Percentiles rank a stretch among this genome's conserved stretches.
phyloP scores from a whole-genome alignment of 2,888 invertebrate genomes.

The Harpalus rubripes region DNA sequence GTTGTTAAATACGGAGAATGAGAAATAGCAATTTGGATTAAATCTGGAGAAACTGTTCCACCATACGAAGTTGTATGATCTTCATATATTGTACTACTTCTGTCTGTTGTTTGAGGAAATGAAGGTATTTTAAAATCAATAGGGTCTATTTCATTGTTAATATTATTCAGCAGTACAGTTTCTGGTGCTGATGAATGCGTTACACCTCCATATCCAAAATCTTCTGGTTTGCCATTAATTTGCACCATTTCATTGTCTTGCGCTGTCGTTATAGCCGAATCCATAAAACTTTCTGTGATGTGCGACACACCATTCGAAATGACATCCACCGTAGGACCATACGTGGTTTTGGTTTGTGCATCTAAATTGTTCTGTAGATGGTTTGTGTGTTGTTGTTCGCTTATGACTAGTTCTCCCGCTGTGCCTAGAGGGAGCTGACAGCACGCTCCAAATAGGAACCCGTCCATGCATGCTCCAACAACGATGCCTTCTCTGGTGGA shows the following conservation, averaged over 20 bases:
- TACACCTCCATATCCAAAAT: conserved; percentile 74
- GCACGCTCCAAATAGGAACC: conserved; percentile 94
- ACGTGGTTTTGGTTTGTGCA: conserved; percentile 51
- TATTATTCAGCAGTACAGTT: conserved; percentile 81
- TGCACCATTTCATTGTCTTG: conserved; percentile 75
- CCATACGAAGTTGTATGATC: conserved; percentile 71
- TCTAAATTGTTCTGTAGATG: conserved; percentile 70
- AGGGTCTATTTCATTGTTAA: conserved; percentile 77
- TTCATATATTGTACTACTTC: conserved; percentile 66
- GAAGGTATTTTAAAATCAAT: conserved; percentile 73
- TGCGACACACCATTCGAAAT: conserved; percentile 81
- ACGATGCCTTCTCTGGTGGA: conserved; percentile 88
- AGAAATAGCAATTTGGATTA: conserved; percentile 74
- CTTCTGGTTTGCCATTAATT: conserved; percentile 71
- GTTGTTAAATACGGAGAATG: conserved; percentile 74
- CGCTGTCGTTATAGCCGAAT: conserved; percentile 74
- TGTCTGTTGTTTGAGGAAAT: conserved; percentile 73
- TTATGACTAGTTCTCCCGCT: conserved; percentile 74
- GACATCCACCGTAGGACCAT: conserved; percentile 76
- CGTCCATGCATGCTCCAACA: conserved; percentile 95
- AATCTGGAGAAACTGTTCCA: conserved; percentile 70
- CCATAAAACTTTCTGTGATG: conserved; percentile 74
- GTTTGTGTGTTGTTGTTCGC: conserved; percentile 69
- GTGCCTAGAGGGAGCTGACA: conserved; percentile 85
- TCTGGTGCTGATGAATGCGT: conserved; percentile 79